Evolutionary conservation across 2,797 vertebrate genomes (phyloP), one percentile per base, ranked within the genome.

Genomic region (Miichthys miiuy): DNA sequence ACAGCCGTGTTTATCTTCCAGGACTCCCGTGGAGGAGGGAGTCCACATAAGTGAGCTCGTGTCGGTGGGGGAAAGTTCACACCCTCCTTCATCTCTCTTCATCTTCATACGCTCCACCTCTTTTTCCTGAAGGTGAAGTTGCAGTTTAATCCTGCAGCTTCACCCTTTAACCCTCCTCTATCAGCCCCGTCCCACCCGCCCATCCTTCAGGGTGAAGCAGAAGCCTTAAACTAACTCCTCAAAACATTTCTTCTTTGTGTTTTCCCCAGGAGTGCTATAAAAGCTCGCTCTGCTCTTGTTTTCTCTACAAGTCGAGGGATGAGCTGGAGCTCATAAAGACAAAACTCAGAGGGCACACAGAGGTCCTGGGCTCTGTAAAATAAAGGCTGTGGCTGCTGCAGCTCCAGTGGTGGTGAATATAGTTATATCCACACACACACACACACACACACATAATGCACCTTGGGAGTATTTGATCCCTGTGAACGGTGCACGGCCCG

Each of bases 391-490:
- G 86, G 81, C 80, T 68, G 76, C 34, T 38, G 34, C 70, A 71
- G 81, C 75, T 62, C 80, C 23, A 70, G 68, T 79, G 88, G 70
- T 68, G 76, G 79, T 76, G 79, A 80, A 86, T 86, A 92, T 86
- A 88, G 84, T 86, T 90, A 83, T 61, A 76, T 1, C 60, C 66
- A 62, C 55, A 64, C 51, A 51, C 66, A 70, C 55, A 64, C 51
- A 51, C 66, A 70, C 61, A 79, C 71, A 60, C 57, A 80, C 62
- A 69, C 72, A 52, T 60, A 34, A 48, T 69, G 83, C 87, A 89
- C 92, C 89, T 89, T 87, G 84, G 90, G 92, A 92, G 89, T 77
- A 90, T 91, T 92, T 94, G 91, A 94, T 93, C 91, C 91, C 82
- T 64, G 84, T 85, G 89, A 92, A 89, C 89, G 55, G 68, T 82